Base-by-base conservation (phyloP, 2,888 invertebrate genomes). In the Belgica antarctica region DNA sequence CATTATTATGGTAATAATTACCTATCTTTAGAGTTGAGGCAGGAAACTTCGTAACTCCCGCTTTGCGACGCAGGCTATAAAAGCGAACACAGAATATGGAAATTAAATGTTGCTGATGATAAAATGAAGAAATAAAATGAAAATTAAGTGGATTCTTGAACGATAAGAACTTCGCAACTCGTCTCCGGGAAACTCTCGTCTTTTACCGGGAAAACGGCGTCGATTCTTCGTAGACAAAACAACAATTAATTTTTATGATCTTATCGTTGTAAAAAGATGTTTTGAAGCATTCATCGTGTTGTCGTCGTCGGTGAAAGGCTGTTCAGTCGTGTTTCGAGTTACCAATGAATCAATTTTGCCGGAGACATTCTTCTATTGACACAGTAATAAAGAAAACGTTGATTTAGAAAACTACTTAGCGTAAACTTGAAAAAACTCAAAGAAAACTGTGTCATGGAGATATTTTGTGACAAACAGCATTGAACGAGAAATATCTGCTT, bases 231-330 rank as follows among this genome's bases (percentile, higher is more conserved):
- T 28, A 65, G 65, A 65, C 65, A 47, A 41, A 24, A 65, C 46
- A 65, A 28, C 65, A 65, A 65, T 65, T 65, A 46, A 65, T 36
- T 65, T 65, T 65, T 46, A 65, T 47, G 65, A 65, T 65, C 46
- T 41, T 65, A 22, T 52, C 27, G 46, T 34, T 28, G 22, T 59
- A 25, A 15, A 62, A 62, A 12, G 15, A 46, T 46, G 46, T 46
- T 12, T n/a, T 46, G 12, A 31, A 12, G 52, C 22, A 12, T 22
- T 52, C 52, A 52, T 59, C 52, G 12, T 15, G 59, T 15, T 19
- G 19, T 52, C 22, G 5, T 52, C 52, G 22, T 22, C 52, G 46
- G 15, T 7, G 46, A 34, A 19, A 46, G 19, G n/a, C n/a, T n/a
- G n/a, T n/a, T n/a, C n/a, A n/a, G n/a, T n/a, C n/a, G n/a, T n/a